Percentiles rank a stretch among this genome's conserved stretches.
Evolutionary conservation across 2,113 vertebrate species (phyloP).

Genomic region (Malaclemys terrapin): DNA sequence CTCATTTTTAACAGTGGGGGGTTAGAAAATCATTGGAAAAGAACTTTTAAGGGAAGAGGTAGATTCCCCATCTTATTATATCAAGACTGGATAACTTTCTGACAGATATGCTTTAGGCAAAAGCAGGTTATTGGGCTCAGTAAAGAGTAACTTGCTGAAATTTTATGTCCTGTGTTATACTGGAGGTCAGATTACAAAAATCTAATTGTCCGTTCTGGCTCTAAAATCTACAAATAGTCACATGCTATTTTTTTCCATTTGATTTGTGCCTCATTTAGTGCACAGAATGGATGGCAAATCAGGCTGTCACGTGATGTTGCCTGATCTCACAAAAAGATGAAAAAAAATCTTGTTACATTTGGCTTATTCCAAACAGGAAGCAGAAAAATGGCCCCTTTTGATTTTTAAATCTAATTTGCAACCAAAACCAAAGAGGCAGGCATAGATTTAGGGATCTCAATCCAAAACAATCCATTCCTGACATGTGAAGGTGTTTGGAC

Average conservation of each 20-base stretch:
- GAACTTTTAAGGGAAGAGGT: neutral
- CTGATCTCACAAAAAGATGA: neutral
- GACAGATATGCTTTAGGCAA: neutral
- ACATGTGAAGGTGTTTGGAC: neutral
- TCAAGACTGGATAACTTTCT: neutral
- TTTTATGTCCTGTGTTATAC: neutral
- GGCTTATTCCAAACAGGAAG: neutral
- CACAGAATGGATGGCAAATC: neutral
- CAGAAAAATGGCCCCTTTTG: neutral
- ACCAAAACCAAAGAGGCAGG: neutral
- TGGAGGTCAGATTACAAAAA: neutral
- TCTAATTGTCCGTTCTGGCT: neutral
- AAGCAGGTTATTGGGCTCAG: neutral
- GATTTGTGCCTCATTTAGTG: accelerated
- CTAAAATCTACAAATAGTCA: neutral
- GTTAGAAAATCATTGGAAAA: neutral
- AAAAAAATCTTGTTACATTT: neutral
- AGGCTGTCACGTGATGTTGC: neutral
- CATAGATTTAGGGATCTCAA: neutral
- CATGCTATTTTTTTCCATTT: neutral
- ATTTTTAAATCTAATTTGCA: neutral
- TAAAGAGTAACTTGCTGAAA: neutral
- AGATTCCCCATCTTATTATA: neutral
- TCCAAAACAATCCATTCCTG: neutral
- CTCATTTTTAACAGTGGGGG: neutral